Conservation (phyloP, 2,113 vertebrate species). For the Loxodonta africana region DNA sequence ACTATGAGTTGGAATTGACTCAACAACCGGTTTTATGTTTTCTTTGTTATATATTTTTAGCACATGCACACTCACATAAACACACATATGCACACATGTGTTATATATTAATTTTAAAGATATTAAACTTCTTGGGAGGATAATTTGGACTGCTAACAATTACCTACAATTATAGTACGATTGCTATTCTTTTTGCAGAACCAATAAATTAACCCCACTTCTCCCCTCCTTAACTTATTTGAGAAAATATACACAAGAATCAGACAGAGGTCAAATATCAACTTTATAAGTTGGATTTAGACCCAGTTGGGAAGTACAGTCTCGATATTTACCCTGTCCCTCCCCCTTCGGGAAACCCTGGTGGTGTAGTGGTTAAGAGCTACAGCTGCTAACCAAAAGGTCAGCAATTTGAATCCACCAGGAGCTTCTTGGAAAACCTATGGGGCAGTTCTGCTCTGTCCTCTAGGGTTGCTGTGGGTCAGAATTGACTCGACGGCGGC, state of each 20-base stretch:
- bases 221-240: not conserved
- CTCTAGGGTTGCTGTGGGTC: no score
- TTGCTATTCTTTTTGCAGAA: not conserved
- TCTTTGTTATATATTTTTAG: no score
- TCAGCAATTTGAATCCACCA: no score
- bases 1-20: not conserved
- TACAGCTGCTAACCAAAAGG: no score
- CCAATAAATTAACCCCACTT: not conserved
- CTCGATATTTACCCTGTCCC: not conserved
- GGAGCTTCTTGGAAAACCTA: no score
- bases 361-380: no score
- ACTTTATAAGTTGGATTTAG: constrained; percentile 31
- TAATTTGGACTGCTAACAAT: constrained; percentile 39
- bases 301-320: not conserved
- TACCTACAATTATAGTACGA: not conserved
- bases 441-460: no score
- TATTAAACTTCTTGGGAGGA: constrained; percentile 1
- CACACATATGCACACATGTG: no score
- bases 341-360: no score
- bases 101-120: constrained; percentile 32
- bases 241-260: not conserved
- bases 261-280: not conserved
- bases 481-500: no score
- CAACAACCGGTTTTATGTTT: not conserved
- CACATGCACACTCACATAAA: no score